Conservation (phyloP, 2,113 vertebrate genomes). For the Haemorhous mexicanus region DNA sequence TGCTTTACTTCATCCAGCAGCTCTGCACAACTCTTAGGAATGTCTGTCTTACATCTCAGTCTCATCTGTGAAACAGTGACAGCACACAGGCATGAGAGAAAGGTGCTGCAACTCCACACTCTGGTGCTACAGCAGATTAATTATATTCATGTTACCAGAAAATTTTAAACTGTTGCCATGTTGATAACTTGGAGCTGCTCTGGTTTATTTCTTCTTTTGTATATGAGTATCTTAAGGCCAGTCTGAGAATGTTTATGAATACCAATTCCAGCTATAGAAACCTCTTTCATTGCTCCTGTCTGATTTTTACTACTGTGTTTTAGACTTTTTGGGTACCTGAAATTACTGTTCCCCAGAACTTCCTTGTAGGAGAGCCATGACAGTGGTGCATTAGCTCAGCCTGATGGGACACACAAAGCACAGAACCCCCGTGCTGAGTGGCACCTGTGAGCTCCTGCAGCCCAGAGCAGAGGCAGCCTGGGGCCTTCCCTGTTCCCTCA, state of each 20-base stretch:
- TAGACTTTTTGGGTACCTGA: background rate
- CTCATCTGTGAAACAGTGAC: background rate
- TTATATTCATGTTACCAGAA: background rate
- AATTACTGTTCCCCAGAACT: background rate
- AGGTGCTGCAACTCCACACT: background rate
- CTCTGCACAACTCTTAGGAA: background rate
- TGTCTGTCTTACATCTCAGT: background rate
- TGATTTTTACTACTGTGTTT: background rate
- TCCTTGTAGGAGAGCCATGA: background rate
- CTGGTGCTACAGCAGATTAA: background rate
- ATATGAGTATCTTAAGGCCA: background rate
- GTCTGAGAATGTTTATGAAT: background rate
- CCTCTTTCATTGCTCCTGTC: background rate
- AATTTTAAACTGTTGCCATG: background rate
- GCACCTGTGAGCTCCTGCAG: background rate
- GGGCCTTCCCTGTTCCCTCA: rapidly evolving
- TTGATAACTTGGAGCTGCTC: background rate
- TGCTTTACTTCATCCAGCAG: background rate
- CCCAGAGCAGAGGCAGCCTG: background rate
- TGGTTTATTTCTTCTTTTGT: slow-evolving; percentile 18
- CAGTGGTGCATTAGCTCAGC: background rate
- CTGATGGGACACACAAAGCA: background rate
- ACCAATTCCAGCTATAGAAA: background rate
- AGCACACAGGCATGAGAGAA: background rate
- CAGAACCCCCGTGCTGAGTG: rapidly evolving